These are phyloP conservation scores for Uropetala carovei DNA, from an alignment of 2,888 invertebrate species.

Conservation along the genomic window DNA sequence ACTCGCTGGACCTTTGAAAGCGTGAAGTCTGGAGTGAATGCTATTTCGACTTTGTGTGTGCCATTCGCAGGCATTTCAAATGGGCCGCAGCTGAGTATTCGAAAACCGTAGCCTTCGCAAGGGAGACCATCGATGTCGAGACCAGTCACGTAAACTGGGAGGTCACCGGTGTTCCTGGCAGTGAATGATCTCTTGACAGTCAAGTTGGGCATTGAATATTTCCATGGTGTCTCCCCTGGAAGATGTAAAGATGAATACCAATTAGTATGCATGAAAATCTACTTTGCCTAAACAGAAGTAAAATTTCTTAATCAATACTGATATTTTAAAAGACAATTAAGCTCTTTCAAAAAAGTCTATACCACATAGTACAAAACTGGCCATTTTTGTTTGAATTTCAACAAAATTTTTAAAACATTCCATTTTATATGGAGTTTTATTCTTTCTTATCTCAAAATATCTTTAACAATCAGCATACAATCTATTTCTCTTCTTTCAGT, in stretches of 20 bases:
- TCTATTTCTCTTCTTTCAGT: no score
- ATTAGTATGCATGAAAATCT: neutral
- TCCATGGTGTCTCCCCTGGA: conserved; percentile 72
- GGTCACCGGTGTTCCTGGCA: conserved; percentile 92
- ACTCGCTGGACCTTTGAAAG: conserved; percentile 83
- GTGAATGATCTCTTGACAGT: conserved; percentile 89
- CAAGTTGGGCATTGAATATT: conserved; percentile 79
- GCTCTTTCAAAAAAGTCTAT: neutral
- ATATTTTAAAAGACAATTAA: neutral
- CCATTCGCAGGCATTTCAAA: conserved; percentile 85
- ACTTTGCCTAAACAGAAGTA: neutral
- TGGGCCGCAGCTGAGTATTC: conserved; percentile 84
- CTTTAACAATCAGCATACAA: no score
- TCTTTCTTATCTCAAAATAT: no score
- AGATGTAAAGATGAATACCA: conserved; percentile 63
- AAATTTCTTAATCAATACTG: neutral
- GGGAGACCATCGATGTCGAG: conserved; percentile 81
- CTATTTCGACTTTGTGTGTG: conserved; percentile 87
- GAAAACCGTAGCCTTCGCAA: conserved; percentile 89
- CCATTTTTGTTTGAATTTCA: no score
- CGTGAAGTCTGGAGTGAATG: conserved; percentile 93
- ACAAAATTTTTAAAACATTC: no score
- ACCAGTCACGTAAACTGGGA: conserved; percentile 86
- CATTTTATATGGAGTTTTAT: no score
- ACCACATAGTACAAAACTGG: no score